phyloP scores from a whole-genome alignment of 2,113 vertebrate genomes.

The Nycticebus coucang region DNA sequence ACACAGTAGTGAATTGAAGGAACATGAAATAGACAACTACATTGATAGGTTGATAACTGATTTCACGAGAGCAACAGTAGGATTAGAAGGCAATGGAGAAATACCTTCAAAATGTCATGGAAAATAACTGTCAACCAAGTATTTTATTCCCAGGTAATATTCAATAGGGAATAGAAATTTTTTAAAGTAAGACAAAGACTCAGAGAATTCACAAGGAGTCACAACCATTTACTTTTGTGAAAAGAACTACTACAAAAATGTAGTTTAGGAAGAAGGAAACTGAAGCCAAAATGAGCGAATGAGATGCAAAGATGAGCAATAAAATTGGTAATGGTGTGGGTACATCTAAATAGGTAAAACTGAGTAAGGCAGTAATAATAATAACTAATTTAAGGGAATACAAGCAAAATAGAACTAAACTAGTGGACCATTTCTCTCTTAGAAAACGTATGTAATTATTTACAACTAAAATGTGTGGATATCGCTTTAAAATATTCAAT shows the following conservation, averaged over 20 bases:
- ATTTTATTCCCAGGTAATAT: conserved; percentile 34
- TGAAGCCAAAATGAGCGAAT: background rate
- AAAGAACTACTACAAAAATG: conserved; percentile 10
- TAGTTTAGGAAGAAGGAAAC: background rate
- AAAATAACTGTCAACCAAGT: conserved; percentile 31
- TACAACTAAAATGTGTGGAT: background rate
- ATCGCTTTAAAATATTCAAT: background rate
- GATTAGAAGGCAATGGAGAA: background rate
- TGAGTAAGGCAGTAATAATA: background rate
- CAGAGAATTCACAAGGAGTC: background rate
- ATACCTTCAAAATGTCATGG: background rate
- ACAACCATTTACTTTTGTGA: background rate
- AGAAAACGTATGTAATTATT: conserved; percentile 10
- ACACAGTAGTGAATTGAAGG: background rate
- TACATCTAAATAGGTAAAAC: background rate
- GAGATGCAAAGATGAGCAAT: background rate
- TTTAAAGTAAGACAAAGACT: background rate
- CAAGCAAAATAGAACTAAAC: background rate
- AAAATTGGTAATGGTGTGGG: background rate
- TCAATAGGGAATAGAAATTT: background rate
- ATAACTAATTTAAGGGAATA: background rate
- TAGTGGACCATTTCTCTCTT: background rate
- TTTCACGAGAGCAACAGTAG: background rate
- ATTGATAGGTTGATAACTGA: background rate
- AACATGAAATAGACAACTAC: background rate